Evolutionary conservation across 1,140 invertebrate species (phyloP).

Genomic region (Sycobia sp.): DNA sequence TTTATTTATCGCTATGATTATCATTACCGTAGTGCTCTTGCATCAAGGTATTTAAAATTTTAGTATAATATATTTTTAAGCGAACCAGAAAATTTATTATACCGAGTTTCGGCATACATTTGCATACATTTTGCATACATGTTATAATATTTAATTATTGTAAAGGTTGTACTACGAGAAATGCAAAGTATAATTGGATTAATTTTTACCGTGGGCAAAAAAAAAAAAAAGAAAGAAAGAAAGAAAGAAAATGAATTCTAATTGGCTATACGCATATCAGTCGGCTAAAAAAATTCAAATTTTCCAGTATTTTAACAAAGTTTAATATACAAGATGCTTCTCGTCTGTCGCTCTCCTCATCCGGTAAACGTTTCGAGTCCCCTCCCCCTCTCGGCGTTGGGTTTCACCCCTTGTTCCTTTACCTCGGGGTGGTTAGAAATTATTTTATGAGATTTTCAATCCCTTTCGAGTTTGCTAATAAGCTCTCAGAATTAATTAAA

Average conservation of each 20-base stretch:
- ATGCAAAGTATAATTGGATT: neutral
- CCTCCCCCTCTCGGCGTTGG: conserved; percentile 14
- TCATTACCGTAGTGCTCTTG: too few species aligned
- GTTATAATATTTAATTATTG: too few species aligned
- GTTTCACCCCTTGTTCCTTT: conserved; percentile 20
- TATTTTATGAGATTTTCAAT: conserved; percentile 39
- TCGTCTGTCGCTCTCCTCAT: conserved; percentile 14
- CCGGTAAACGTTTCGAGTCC: conserved; percentile 19
- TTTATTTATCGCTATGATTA: too few species aligned
- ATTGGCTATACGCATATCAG: too few species aligned
- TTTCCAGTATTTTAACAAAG: conserved; percentile 5
- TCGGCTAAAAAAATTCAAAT: too few species aligned
- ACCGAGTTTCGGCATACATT: too few species aligned
- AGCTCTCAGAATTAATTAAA: conserved; percentile 49
- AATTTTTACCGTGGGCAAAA: neutral
- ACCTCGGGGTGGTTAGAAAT: conserved; percentile 33
- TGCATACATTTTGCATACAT: too few species aligned
- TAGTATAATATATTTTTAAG: too few species aligned
- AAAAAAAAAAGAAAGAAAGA: neutral
- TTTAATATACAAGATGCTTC: conserved; percentile 25
- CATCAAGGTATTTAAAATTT: too few species aligned
- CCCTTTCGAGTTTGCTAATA: conserved; percentile 42
- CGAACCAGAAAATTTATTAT: too few species aligned
- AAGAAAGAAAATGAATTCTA: neutral
- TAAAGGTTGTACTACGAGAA: neutral